phyloP scores from a whole-genome alignment of 2,888 invertebrate species.

The Nephrotoma appendiculata region DNA sequence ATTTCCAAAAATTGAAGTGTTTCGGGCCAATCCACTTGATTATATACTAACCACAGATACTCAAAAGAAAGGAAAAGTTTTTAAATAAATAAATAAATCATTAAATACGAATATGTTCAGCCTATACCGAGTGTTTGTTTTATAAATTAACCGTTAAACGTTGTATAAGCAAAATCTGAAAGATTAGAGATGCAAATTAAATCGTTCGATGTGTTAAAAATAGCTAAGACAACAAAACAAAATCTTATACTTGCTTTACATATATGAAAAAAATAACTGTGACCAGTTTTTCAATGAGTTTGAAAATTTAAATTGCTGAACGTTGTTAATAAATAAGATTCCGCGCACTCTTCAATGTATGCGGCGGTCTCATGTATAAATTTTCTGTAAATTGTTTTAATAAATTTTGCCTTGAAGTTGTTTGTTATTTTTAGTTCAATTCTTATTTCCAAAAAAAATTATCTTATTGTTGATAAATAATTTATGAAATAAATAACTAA shows the following conservation, averaged over 20 bases:
- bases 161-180: not conserved
- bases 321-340: not conserved
- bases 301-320: not conserved
- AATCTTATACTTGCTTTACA: not conserved
- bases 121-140: not conserved
- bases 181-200: not conserved
- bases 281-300: not conserved
- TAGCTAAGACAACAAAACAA: not conserved
- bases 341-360: not conserved
- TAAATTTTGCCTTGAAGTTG: not conserved
- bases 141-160: not conserved
- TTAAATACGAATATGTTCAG: no score
- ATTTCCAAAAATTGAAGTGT: no score
- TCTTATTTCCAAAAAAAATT: not conserved
- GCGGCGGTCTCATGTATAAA: not conserved
- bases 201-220: not conserved
- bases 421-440: not conserved
- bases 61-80: no score
- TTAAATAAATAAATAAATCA: no score
- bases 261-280: not conserved
- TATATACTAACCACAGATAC: no score
- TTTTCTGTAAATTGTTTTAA: not conserved
- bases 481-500: not conserved
- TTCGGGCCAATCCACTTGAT: no score
- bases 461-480: not conserved